These are phyloP conservation scores for Tribolium madens DNA, from an alignment of 1,140 invertebrate species.

Conservation along the genomic window DNA sequence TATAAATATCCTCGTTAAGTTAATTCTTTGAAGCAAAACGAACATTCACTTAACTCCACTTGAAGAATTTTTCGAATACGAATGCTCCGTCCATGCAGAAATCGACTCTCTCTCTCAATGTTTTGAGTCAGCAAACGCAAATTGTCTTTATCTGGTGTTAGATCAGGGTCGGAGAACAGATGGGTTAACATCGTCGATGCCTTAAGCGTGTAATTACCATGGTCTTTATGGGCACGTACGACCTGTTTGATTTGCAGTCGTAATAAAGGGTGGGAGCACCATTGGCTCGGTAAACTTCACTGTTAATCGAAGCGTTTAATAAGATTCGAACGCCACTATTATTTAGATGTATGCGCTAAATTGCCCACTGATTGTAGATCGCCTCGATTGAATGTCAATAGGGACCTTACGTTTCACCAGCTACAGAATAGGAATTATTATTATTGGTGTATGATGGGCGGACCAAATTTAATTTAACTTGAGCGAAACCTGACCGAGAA, in stretches of 20 bases:
- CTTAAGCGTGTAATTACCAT: slow-evolving; percentile 31
- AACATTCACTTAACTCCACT: slow-evolving; percentile 46
- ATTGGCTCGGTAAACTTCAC: not conserved
- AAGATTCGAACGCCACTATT: slow-evolving; percentile 37
- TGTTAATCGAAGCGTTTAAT: slow-evolving; percentile 45
- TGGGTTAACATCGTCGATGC: slow-evolving; percentile 4
- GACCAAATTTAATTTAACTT: slow-evolving; percentile 13
- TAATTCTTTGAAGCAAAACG: slow-evolving; percentile 57
- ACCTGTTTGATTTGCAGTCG: slow-evolving; percentile 30
- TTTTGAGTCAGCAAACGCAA: not conserved
- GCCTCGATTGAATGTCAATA: slow-evolving; percentile 44
- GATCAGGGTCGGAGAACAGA: slow-evolving; percentile 29
- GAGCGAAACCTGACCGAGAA: not conserved
- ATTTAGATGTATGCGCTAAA: slow-evolving; percentile 45
- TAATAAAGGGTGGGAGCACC: slow-evolving; percentile 24
- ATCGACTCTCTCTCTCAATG: not conserved
- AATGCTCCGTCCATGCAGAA: slow-evolving; percentile 32
- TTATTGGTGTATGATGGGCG: slow-evolving; percentile 27
- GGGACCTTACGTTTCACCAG: slow-evolving; percentile 29
- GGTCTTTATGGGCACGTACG: slow-evolving; percentile 29
- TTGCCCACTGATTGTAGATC: slow-evolving; percentile 43
- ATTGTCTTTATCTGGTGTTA: slow-evolving; percentile 19
- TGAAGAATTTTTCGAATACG: slow-evolving; percentile 31
- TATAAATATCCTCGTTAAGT: slow-evolving; percentile 62
- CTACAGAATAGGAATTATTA: slow-evolving; percentile 34